Conservation (phyloP, 2,888 invertebrate genomes). For the Athalia circularis region DNA sequence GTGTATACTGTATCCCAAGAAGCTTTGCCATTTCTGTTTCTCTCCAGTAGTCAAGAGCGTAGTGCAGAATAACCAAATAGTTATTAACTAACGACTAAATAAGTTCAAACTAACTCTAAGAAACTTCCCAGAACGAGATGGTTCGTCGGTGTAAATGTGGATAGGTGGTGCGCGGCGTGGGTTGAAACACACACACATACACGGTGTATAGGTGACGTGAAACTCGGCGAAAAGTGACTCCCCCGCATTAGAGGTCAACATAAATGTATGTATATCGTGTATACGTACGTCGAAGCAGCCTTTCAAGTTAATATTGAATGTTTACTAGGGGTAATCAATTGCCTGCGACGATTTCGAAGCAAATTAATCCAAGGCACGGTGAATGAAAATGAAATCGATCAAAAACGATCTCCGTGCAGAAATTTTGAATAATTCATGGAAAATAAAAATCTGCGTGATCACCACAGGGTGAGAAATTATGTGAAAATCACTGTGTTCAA, state of each 20-base stretch:
- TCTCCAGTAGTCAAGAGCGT: neutral
- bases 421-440: too few relatives aligned
- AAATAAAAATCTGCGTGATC: too few relatives aligned
- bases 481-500: slow-evolving; percentile 19
- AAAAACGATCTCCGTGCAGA: neutral
- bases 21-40: neutral
- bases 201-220: too few relatives aligned
- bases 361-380: neutral
- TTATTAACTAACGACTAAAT: slow-evolving; percentile 37
- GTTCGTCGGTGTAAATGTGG: neutral
- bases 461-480: neutral
- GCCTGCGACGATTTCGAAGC: too few relatives aligned
- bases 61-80: slow-evolving; percentile 40
- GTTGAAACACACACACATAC: too few relatives aligned
- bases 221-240: too few relatives aligned
- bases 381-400: slow-evolving; percentile 15
- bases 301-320: neutral
- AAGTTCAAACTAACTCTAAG: slow-evolving; percentile 20
- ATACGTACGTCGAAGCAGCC: neutral
- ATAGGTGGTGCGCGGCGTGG: too few relatives aligned
- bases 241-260: too few relatives aligned
- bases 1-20: too few relatives aligned
- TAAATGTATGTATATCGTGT: too few relatives aligned
- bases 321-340: too few relatives aligned
- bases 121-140: slow-evolving; percentile 13